A percentile compares a stretch with the other conserved stretches of the same genome.
Conservation (phyloP, 2,797 vertebrate genomes). For the Champsocephalus esox region DNA sequence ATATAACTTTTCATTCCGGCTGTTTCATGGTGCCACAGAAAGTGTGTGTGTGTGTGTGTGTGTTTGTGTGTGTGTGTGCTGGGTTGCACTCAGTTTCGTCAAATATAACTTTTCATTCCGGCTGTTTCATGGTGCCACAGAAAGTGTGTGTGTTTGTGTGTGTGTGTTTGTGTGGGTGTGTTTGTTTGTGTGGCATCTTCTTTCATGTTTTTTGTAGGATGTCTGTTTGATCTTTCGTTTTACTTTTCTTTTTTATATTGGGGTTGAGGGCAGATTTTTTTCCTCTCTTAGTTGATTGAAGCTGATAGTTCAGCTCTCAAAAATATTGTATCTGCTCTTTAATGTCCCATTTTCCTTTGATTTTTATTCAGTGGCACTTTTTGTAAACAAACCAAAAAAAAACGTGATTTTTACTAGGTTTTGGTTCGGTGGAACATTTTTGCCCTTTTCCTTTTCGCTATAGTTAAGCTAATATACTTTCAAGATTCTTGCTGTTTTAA, state of each 20-base stretch:
- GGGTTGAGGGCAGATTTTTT: conserved; percentile 19
- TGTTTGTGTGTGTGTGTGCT: neutral
- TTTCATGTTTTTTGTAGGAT: conserved; percentile 37
- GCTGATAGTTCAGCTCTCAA: conserved; percentile 3
- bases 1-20: too few relatives aligned
- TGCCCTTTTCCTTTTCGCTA: too few relatives aligned
- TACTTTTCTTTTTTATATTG: conserved; percentile 29
- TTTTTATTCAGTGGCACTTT: conserved; percentile 3
- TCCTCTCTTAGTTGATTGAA: conserved; percentile 18
- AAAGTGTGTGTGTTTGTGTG: neutral
- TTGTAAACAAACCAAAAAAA: neutral
- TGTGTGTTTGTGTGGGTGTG: neutral
- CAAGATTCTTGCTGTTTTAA: too few relatives aligned
- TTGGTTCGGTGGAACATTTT: too few relatives aligned
- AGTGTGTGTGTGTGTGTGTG: conserved; percentile 14
- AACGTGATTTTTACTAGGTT: too few relatives aligned
- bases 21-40: too few relatives aligned
- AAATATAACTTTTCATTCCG: too few relatives aligned
- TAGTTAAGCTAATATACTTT: too few relatives aligned
- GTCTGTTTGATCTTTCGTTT: conserved; percentile 44
- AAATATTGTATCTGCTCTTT: conserved; percentile 15
- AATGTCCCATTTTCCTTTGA: neutral
- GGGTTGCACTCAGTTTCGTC: too few relatives aligned
- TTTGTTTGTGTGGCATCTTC: neutral
- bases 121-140: too few relatives aligned